Evolutionary conservation across 2,888 invertebrate genomes (phyloP).

Genomic region (Acronicta psi): DNA sequence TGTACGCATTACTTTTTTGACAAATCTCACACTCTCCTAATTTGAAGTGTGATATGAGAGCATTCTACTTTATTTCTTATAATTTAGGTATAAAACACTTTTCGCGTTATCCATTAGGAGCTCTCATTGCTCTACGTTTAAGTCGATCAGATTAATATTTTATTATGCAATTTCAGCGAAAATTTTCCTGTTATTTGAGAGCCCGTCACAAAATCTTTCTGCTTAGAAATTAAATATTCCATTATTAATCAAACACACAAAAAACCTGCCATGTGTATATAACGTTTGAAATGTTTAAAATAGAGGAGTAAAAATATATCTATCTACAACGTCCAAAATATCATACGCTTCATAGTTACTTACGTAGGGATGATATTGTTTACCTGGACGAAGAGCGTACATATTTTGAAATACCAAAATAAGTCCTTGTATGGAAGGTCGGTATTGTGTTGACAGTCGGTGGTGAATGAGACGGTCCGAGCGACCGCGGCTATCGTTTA

Average conservation of each 20-base stretch:
- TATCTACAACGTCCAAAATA: not conserved
- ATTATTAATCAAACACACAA: too few species aligned
- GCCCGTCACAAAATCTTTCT: conserved; percentile 27
- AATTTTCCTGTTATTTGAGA: conserved; percentile 42
- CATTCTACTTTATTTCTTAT: not conserved
- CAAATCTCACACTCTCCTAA: conserved; percentile 23
- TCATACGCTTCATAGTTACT: not conserved
- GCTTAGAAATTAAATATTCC: conserved; percentile 2
- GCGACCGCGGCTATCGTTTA: conserved; percentile 66
- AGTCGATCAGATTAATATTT: conserved; percentile 46
- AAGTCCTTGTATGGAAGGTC: conserved; percentile 23
- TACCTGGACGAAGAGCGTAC: conserved; percentile 1
- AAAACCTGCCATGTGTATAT: too few species aligned
- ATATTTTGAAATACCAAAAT: conserved; percentile 19
- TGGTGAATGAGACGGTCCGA: conserved; percentile 48
- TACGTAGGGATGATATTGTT: conserved; percentile 16
- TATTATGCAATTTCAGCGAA: conserved; percentile 39
- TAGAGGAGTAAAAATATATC: too few species aligned
- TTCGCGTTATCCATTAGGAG: conserved; percentile 22
- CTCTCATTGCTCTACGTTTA: conserved; percentile 23
- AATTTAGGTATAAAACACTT: conserved; percentile 17
- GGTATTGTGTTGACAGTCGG: conserved; percentile 44
- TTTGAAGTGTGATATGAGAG: conserved; percentile 37
- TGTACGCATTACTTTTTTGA: conserved; percentile 24
- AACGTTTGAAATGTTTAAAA: too few species aligned